A percentile compares a stretch with the other conserved stretches of the same genome.
Conservation (phyloP, 2,797 vertebrate genomes). For the Heterohyrax brucei region DNA sequence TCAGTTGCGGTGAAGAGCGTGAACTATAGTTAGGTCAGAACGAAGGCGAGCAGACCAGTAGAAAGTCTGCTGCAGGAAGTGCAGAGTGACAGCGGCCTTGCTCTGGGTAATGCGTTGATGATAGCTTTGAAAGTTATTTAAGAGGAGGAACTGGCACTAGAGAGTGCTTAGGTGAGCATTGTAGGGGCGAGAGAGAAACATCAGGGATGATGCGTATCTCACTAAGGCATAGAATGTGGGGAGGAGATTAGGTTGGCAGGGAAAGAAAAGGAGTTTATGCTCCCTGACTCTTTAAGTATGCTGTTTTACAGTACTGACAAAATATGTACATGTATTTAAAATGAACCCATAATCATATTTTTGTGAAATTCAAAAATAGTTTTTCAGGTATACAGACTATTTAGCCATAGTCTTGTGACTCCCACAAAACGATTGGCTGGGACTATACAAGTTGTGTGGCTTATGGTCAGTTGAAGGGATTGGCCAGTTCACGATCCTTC, state of each 20-base stretch:
- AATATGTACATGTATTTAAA: background rate
- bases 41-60: background rate
- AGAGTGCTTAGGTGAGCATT: background rate
- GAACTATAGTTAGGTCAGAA: background rate
- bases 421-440: too few species aligned
- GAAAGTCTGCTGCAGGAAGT: background rate
- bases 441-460: too few species aligned
- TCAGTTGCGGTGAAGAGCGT: background rate
- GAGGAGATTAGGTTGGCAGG: background rate
- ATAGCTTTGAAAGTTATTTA: background rate
- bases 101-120: background rate
- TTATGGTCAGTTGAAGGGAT: too few species aligned
- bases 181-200: background rate
- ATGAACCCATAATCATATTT: background rate
- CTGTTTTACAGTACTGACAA: constrained; percentile 23
- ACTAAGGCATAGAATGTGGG: background rate
- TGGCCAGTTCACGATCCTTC: too few species aligned
- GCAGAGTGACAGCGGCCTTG: background rate
- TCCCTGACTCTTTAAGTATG: background rate
- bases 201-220: background rate
- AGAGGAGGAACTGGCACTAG: background rate
- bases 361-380: background rate
- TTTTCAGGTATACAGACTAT: background rate
- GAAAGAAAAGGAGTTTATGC: background rate
- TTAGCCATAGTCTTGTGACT: too few species aligned